These are phyloP conservation scores for Pteropus rufus DNA, from an alignment of 2,797 vertebrate species.

Conservation along the genomic window DNA sequence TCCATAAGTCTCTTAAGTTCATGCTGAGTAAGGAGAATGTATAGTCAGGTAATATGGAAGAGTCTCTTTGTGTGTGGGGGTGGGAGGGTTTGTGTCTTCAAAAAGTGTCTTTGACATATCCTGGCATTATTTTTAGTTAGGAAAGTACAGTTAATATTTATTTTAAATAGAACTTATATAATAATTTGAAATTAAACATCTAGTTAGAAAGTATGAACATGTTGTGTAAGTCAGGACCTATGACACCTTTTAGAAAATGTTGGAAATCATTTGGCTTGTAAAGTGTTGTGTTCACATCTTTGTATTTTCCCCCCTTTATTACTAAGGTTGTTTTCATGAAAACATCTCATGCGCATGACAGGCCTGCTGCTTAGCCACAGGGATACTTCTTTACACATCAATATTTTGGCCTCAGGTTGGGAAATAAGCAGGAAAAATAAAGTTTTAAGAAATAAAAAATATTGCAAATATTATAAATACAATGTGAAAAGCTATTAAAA, in stretches of 20 bases:
- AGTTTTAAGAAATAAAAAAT: slow-evolving; percentile 30
- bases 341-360: neutral
- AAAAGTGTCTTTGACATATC: neutral
- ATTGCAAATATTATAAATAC: neutral
- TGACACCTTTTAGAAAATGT: slow-evolving; percentile 23
- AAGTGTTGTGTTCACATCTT: slow-evolving; percentile 6
- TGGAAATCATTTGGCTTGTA: slow-evolving; percentile 1
- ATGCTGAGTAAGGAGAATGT: neutral
- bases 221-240: neutral
- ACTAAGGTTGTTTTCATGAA: slow-evolving; percentile 30
- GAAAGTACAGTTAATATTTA: neutral
- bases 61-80: neutral
- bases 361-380: slow-evolving; percentile 4
- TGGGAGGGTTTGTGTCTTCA: neutral
- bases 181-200: neutral
- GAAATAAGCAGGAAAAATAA: slow-evolving; percentile 8
- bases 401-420: slow-evolving; percentile 28
- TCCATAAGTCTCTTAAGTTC: neutral
- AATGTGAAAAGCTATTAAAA: slow-evolving; percentile 19
- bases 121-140: neutral
- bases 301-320: slow-evolving; percentile 4
- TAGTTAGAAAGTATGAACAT: neutral
- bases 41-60: neutral
- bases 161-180: slow-evolving; percentile 3
- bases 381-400: neutral